Percentiles rank a stretch among this genome's conserved stretches.
Conservation (phyloP, 1,140 invertebrate genomes). For the Scaptomyza graminum region DNA sequence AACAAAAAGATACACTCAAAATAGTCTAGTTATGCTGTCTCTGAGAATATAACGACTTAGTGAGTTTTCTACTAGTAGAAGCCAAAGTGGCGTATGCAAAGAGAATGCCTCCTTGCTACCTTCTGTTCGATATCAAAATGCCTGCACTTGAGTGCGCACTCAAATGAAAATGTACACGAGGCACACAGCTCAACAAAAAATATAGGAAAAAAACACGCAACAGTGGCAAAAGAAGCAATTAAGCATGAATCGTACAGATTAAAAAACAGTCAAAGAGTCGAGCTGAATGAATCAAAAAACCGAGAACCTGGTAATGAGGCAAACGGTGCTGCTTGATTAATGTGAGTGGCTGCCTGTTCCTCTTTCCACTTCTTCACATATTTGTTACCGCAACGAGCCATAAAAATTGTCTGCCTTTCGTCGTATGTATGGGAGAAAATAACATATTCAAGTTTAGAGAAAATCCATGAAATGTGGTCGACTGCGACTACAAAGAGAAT, state of each 20-base stretch:
- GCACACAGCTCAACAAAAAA: not conserved
- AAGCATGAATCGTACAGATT: conserved; percentile 59
- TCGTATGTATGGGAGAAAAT: conserved; percentile 25
- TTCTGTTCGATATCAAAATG: conserved; percentile 62
- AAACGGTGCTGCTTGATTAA: conserved; percentile 48
- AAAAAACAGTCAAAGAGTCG: conserved; percentile 60
- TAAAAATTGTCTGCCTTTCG: conserved; percentile 46
- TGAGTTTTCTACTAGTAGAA: conserved; percentile 16
- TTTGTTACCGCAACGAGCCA: conserved; percentile 41
- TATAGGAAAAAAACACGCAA: conserved; percentile 13
- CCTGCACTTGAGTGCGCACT: conserved; percentile 15
- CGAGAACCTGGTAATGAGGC: conserved; percentile 43
- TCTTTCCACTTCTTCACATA: not conserved
- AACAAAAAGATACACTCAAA: conserved; percentile 34
- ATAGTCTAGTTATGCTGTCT: conserved; percentile 36
- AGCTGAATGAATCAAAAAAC: conserved; percentile 33
- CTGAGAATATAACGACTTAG: conserved; percentile 27
- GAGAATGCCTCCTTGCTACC: conserved; percentile 20
- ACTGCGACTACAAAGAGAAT: conserved; percentile 58
- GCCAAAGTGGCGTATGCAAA: conserved; percentile 17
- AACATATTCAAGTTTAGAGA: conserved; percentile 58
- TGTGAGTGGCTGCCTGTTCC: conserved; percentile 21
- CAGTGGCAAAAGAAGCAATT: conserved; percentile 57
- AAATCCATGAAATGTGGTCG: conserved; percentile 61
- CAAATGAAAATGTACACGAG: conserved; percentile 38